These are phyloP conservation scores for Cacajao melanocephalus DNA, from an alignment of 2,797 vertebrate species.

Conservation along the genomic window DNA sequence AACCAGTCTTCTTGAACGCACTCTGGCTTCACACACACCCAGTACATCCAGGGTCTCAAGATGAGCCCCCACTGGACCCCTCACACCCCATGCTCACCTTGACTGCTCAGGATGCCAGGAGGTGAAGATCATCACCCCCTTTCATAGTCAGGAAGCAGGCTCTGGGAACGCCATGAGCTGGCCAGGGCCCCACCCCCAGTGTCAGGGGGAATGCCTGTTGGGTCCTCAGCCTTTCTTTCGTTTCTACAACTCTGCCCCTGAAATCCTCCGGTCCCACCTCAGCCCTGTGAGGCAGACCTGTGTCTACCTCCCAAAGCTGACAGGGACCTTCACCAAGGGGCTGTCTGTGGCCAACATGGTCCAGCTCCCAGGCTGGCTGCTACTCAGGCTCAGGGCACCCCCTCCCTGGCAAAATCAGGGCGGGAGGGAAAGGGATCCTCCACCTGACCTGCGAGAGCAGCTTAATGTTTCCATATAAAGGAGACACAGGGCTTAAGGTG, in stretches of 20 bases:
- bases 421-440: not conserved
- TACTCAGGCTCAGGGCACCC: not conserved
- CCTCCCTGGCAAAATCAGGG: not conserved
- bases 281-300: not conserved
- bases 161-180: not conserved
- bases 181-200: not conserved
- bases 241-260: not conserved
- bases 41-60: rapidly evolving
- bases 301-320: not conserved
- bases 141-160: not conserved
- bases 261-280: not conserved
- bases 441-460: conserved; percentile 60
- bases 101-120: not conserved
- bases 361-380: not conserved
- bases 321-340: not conserved
- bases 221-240: not conserved
- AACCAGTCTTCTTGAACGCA: rapidly evolving
- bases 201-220: rapidly evolving
- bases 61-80: not conserved
- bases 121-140: not conserved
- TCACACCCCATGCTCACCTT: not conserved
- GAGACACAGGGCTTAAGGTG: conserved; percentile 76
- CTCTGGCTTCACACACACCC: not conserved
- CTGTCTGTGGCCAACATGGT: not conserved
- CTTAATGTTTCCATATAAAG: conserved; percentile 84